Evolutionary conservation across 2,888 invertebrate genomes (phyloP).

Genomic region (Acleris literana): DNA sequence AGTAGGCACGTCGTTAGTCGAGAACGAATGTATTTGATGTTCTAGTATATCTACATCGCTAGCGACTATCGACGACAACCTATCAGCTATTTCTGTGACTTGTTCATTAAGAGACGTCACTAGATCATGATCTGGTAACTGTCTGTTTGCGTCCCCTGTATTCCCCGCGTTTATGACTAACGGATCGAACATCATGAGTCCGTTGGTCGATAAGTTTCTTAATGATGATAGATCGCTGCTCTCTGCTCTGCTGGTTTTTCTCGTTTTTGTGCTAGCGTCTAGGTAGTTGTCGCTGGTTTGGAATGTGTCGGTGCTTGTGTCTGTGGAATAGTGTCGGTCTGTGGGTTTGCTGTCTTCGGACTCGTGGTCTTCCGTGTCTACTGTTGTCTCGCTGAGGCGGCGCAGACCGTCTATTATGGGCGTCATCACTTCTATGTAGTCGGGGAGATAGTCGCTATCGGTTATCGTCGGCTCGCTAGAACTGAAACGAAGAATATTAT

Average conservation of each 20-base stretch:
- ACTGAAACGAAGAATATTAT: slow-evolving; percentile 47
- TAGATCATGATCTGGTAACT: slow-evolving; percentile 72
- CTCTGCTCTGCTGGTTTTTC: slow-evolving; percentile 70
- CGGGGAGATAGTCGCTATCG: slow-evolving; percentile 75
- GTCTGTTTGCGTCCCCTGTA: slow-evolving; percentile 58
- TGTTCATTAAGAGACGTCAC: slow-evolving; percentile 79
- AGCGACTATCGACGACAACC: slow-evolving; percentile 70
- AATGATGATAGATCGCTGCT: slow-evolving; percentile 66
- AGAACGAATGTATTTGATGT: slow-evolving; percentile 71
- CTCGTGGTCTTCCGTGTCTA: slow-evolving; percentile 48
- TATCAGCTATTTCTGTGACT: slow-evolving; percentile 78
- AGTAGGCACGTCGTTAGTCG: slow-evolving; percentile 73
- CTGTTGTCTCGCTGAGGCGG: slow-evolving; percentile 58
- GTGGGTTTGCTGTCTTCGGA: slow-evolving; percentile 47
- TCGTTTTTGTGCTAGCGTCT: slow-evolving; percentile 47
- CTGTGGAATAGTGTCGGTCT: slow-evolving; percentile 48
- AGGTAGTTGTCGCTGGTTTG: slow-evolving; percentile 57
- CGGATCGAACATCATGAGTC: slow-evolving; percentile 80
- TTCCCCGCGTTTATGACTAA: slow-evolving; percentile 73
- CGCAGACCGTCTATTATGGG: slow-evolving; percentile 75
- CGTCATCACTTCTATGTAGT: slow-evolving; percentile 78
- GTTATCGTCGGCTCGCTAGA: slow-evolving; percentile 71
- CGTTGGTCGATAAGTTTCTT: slow-evolving; percentile 75
- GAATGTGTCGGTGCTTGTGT: slow-evolving; percentile 68
- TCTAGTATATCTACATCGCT: slow-evolving; percentile 68